Conservation (phyloP, 2,888 invertebrate genomes). For the Eumacrocentrus americanus region DNA sequence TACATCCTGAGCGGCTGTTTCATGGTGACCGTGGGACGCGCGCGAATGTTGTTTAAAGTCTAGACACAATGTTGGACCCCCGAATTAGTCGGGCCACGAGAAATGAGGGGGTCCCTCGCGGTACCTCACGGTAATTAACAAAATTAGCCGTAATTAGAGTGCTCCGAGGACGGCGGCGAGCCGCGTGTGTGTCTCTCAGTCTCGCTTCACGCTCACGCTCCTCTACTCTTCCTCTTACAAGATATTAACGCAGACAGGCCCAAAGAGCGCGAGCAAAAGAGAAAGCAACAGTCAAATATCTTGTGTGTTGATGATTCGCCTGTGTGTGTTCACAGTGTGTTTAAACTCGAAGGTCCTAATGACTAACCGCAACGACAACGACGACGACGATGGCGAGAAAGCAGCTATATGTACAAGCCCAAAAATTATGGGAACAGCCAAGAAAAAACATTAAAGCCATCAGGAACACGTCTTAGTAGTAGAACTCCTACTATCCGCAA, state of each 20-base stretch:
- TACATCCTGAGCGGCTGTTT: constrained; percentile 22
- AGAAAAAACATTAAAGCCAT: not conserved
- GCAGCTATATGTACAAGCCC: constrained; percentile 29
- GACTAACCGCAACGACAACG: constrained; percentile 42
- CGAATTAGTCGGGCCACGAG: constrained; percentile 53
- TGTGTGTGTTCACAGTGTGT: constrained; percentile 41
- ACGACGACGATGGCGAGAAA: constrained; percentile 29
- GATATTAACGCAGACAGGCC: not conserved
- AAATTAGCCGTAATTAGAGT: constrained; percentile 60
- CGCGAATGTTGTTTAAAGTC: constrained; percentile 60
- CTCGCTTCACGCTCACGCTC: not conserved
- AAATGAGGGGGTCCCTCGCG: constrained; percentile 45
- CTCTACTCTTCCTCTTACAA: not conserved
- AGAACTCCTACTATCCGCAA: not conserved
- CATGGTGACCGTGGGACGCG: constrained; percentile 39
- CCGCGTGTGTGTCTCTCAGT: constrained; percentile 23
- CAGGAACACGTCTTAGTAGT: no score
- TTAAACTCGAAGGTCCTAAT: constrained; percentile 43
- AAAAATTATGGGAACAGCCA: constrained; percentile 36
- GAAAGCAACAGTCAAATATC: not conserved
- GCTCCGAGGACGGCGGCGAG: constrained; percentile 33
- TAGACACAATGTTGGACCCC: constrained; percentile 59
- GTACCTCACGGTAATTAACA: constrained; percentile 55
- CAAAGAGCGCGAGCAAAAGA: not conserved
- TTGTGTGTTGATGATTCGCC: no score